Base-by-base conservation (phyloP, 2,888 invertebrate species). In the Drosophila multiciliata region DNA sequence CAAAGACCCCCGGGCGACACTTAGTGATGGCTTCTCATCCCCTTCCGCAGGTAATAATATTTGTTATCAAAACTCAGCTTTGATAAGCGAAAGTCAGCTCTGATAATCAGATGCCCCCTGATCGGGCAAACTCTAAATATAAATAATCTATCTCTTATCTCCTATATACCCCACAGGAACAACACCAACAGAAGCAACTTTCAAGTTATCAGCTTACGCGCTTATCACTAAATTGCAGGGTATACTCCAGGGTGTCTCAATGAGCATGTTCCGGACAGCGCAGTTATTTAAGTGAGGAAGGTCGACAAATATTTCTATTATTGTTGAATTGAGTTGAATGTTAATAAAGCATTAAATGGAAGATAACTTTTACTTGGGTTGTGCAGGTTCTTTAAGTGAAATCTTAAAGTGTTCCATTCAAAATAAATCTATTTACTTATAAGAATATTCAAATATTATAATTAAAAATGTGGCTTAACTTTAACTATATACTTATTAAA, bases 101-200 rank as follows among this genome's bases (percentile, higher is more conserved):
- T 60, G 75, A 75, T 75, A 73, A 73, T 52, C 26, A n/a, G 20
- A 36, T 55, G 42, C 73, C 78, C 62, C 49, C 32, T 26, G 35
- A 29, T 23, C 11, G n/a, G 50, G 7, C n/a, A n/a, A 6, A 54
- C 26, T 58, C 8, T 1, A 52, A 26, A 42, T 36, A 48, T 48
- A 38, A 36, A 38, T 63, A 65, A 73, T 57, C 45, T 53, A 26
- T 35, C 33, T n/a, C 35, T 52, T 68, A 68, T 77, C 71, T 17
- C n/a, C 11, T 35, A 9, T 3, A 7, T 11, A 23, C 58, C 32
- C 69, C 55, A 50, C 20, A 55, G 50, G 49, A 61, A 29, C 17
- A 58, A 42, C 53, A 60, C n/a, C 15, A 60, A 42, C 49, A 54
- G 33, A 15, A 71, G 32, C 63, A 69, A 64, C 66, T 68, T 60